A percentile compares a stretch with the other conserved stretches of the same genome.
These are phyloP conservation scores for Coleophora flavipennella DNA, from an alignment of 2,888 invertebrate genomes.

Conservation along the genomic window DNA sequence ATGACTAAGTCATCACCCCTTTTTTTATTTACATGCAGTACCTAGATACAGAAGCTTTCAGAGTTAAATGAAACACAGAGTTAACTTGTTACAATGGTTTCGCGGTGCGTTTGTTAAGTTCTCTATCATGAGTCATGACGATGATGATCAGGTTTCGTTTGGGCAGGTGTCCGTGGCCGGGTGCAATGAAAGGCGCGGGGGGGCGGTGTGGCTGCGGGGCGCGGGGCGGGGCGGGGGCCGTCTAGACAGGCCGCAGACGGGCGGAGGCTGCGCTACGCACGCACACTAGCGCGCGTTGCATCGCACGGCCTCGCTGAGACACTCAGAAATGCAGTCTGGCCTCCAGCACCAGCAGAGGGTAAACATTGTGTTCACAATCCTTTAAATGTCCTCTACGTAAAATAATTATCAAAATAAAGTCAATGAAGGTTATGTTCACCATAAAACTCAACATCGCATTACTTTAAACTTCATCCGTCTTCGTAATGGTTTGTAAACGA, in stretches of 20 bases:
- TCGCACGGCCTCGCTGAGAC: constrained; percentile 33
- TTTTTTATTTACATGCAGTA: too few species aligned
- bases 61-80: too few species aligned
- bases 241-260: constrained; percentile 71
- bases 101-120: too few species aligned
- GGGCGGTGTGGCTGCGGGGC: constrained; percentile 19
- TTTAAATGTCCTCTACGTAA: constrained; percentile 16
- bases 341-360: constrained; percentile 34
- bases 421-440: constrained; percentile 6
- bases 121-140: too few species aligned
- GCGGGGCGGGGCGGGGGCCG: constrained; percentile 35
- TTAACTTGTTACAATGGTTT: too few species aligned
- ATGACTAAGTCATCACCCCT: too few species aligned
- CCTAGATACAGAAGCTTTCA: too few species aligned
- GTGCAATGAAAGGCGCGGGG: constrained; percentile 27
- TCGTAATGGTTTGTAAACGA: too few species aligned
- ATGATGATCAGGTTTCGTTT: too few species aligned
- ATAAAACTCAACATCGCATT: too few species aligned
- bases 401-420: constrained; percentile 6
- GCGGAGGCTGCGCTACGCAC: constrained; percentile 63
- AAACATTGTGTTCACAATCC: constrained; percentile 29
- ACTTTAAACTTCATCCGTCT: too few species aligned
- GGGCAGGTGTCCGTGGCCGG: constrained; percentile 17
- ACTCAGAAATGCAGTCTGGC: constrained; percentile 25
- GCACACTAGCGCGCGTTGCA: constrained; percentile 50